These are phyloP conservation scores for Lasioglossum oenotherae DNA, from an alignment of 2,888 invertebrate species.

Conservation along the genomic window DNA sequence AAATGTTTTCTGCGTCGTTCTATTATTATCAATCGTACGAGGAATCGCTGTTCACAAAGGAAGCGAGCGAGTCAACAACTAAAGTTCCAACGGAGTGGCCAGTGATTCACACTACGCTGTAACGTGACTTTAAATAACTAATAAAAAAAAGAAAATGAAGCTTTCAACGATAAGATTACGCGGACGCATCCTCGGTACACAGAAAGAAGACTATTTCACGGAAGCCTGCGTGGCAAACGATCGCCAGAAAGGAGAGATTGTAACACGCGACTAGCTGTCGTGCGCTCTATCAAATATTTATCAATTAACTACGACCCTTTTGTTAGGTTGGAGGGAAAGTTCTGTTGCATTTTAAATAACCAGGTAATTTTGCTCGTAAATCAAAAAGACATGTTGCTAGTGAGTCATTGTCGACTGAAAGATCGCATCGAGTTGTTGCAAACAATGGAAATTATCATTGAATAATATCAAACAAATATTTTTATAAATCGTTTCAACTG, in stretches of 20 bases:
- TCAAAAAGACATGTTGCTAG: too few species aligned
- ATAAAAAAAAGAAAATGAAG: not conserved
- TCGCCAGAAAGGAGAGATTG: not conserved
- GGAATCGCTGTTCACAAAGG: not conserved
- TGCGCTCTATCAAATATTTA: not conserved
- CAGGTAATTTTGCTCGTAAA: too few species aligned
- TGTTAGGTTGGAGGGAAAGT: not conserved
- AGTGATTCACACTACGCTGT: not conserved
- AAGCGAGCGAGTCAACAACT: not conserved
- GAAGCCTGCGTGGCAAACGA: not conserved
- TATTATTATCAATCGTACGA: not conserved
- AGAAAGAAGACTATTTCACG: not conserved
- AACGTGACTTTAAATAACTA: constrained; percentile 9
- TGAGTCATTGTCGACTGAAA: too few species aligned
- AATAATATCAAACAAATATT: too few species aligned
- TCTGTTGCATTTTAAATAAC: too few species aligned
- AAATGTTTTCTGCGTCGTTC: not conserved
- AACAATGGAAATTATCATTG: too few species aligned
- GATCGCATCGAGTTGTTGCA: too few species aligned
- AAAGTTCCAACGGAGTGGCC: not conserved
- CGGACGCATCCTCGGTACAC: not conserved
- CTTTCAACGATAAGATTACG: constrained; percentile 6
- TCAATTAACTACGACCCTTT: not conserved
- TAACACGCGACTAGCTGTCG: not conserved
- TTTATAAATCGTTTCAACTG: too few species aligned